phyloP scores from a whole-genome alignment of 2,797 vertebrate species.

The Potorous gilbertii region DNA sequence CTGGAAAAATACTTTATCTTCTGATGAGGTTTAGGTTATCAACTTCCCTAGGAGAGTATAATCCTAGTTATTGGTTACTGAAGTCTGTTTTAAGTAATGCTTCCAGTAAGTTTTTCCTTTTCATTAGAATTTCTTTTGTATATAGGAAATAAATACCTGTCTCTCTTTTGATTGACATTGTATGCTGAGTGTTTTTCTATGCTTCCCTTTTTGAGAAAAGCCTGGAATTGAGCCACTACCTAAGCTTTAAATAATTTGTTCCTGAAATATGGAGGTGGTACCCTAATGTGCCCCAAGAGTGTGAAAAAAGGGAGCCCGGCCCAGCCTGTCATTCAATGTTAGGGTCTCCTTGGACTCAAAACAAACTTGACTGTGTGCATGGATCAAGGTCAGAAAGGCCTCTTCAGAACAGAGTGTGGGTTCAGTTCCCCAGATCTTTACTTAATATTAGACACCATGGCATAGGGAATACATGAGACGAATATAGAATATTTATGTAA shows the following conservation, averaged over 20 bases:
- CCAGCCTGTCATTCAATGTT: background rate
- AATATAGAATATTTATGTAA: background rate
- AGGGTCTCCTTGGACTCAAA: background rate
- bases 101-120: background rate
- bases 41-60: background rate
- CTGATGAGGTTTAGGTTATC: background rate
- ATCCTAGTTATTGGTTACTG: background rate
- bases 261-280: background rate
- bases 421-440: background rate
- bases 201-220: background rate
- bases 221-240: background rate
- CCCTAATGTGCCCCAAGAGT: background rate
- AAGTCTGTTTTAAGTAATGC: background rate
- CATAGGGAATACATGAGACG: background rate
- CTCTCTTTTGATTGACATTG: background rate
- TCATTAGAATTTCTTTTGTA: background rate
- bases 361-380: background rate
- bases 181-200: background rate
- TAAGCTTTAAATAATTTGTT: background rate
- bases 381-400: background rate
- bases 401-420: background rate
- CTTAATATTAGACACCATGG: background rate
- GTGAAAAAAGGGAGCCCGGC: background rate
- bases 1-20: background rate
- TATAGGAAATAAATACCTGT: background rate